phyloP scores from a whole-genome alignment of 2,113 vertebrate species.

The Sander vitreus region DNA sequence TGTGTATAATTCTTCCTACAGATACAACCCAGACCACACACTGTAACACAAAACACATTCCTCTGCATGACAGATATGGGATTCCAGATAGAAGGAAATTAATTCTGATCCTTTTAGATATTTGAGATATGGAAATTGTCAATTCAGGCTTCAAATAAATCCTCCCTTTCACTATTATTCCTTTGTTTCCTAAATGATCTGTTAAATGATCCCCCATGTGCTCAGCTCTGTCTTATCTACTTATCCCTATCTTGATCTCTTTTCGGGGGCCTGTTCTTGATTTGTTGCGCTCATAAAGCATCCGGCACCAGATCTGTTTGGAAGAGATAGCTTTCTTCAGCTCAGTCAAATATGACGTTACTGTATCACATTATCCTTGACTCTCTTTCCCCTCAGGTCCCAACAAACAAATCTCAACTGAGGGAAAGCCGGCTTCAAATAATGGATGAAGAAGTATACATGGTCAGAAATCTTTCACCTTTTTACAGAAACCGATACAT shows the following conservation, averaged over 20 bases:
- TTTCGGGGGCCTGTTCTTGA: constrained; percentile 34
- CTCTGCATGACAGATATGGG: constrained; percentile 25
- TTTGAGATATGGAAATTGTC: constrained; percentile 40
- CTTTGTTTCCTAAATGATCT: constrained; percentile 18
- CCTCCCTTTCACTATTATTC: constrained; percentile 29
- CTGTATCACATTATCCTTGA: constrained; percentile 14
- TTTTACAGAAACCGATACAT: not conserved
- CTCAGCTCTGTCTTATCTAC: constrained; percentile 47
- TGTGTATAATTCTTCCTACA: not conserved
- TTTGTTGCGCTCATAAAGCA: constrained; percentile 42
- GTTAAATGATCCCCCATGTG: constrained; percentile 4
- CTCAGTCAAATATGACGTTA: constrained; percentile 43
- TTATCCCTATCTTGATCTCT: constrained; percentile 43
- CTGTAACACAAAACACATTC: constrained; percentile 24
- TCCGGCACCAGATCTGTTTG: constrained; percentile 51
- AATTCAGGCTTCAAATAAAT: constrained; percentile 36
- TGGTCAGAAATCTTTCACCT: constrained; percentile 82
- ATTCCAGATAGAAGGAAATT: constrained; percentile 9
- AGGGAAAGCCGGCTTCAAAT: constrained; percentile 89
- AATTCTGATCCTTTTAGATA: constrained; percentile 42
- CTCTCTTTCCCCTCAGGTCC: constrained; percentile 82
- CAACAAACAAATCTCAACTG: constrained; percentile 91
- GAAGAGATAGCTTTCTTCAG: constrained; percentile 45
- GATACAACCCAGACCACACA: not conserved
- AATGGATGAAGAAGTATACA: constrained; percentile 84